Conservation (phyloP, 2,113 vertebrate genomes). For the Mustela nigripes region DNA sequence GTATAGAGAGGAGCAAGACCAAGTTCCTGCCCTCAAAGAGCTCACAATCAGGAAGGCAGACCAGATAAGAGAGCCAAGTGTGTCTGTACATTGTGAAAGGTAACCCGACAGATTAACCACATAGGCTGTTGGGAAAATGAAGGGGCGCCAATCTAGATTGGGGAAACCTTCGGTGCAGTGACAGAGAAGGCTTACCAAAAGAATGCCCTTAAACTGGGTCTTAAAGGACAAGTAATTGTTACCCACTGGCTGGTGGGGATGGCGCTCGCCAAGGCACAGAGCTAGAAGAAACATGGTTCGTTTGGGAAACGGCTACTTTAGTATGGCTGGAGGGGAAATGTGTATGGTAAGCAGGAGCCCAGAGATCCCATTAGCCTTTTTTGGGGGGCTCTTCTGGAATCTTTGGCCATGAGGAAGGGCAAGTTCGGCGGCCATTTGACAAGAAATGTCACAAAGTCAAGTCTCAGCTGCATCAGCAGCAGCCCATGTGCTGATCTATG, state of each 20-base stretch:
- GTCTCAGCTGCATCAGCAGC: neutral
- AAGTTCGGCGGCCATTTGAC: neutral
- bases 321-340: neutral
- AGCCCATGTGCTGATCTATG: neutral
- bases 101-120: neutral
- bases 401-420: neutral
- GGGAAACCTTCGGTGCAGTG: neutral
- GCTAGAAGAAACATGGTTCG: neutral
- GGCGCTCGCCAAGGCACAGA: neutral
- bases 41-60: conserved; percentile 8
- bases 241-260: neutral
- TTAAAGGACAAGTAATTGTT: neutral
- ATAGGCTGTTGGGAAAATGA: neutral
- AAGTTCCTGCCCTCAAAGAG: neutral
- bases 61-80: neutral
- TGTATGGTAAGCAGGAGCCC: neutral
- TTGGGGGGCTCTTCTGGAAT: neutral
- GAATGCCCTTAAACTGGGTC: neutral
- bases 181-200: neutral
- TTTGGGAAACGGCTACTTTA: neutral
- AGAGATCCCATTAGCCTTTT: neutral
- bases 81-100: neutral
- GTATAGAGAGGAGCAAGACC: neutral
- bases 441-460: neutral
- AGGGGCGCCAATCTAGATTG: neutral